A percentile compares a stretch with the other conserved stretches of the same genome.
phyloP scores from a whole-genome alignment of 92 coral and sea anemone species.

The Siderastrea radians region DNA sequence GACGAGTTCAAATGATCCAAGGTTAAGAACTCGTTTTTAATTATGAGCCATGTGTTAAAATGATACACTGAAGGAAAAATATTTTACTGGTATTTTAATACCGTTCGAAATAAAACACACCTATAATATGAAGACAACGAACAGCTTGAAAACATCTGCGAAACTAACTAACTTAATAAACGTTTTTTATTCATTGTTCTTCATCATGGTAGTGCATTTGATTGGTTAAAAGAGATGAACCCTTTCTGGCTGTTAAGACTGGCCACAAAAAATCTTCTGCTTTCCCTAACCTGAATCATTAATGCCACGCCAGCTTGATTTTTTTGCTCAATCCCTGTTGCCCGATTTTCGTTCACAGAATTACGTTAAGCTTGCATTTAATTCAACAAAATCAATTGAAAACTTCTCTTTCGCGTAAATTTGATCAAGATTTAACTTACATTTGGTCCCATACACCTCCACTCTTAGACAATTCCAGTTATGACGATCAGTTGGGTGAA shows the following conservation, averaged over 20 bases:
- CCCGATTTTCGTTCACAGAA: too few relatives aligned
- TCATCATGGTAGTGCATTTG: background rate
- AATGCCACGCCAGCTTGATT: too few relatives aligned
- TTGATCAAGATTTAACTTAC: background rate
- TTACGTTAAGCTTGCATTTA: too few relatives aligned
- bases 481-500: background rate
- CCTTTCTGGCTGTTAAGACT: too few relatives aligned
- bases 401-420: background rate
- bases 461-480: background rate
- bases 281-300: too few relatives aligned
- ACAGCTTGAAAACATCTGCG: background rate
- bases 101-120: too few relatives aligned
- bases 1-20: slow-evolving; percentile 11
- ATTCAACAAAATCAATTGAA: too few relatives aligned
- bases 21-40: background rate
- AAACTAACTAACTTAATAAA: background rate
- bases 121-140: background rate
- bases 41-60: slow-evolving; percentile 13
- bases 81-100: background rate
- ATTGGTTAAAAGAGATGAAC: background rate
- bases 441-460: background rate
- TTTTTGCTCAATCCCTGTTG: too few relatives aligned
- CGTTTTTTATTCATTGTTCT: background rate
- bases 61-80: slow-evolving; percentile 7
- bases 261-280: too few relatives aligned